Evolutionary conservation across 2,888 invertebrate genomes (phyloP).

Genomic region (Anodontia alba): DNA sequence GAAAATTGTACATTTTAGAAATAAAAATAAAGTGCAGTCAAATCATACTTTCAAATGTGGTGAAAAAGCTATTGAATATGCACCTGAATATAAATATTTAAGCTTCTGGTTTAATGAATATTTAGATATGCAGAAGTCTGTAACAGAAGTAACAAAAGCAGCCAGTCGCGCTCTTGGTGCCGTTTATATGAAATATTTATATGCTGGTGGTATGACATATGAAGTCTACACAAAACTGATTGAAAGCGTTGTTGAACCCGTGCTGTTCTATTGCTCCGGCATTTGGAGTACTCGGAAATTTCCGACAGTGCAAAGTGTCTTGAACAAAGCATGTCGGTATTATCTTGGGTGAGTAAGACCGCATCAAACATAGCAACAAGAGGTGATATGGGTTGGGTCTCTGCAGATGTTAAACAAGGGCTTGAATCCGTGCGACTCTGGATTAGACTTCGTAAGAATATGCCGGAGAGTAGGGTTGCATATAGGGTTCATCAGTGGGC

Average conservation of each 20-base stretch:
- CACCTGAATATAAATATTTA: constrained; percentile 28
- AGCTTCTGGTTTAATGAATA: constrained; percentile 41
- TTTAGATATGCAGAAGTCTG: background rate
- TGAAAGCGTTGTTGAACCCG: constrained; percentile 19
- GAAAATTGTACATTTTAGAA: constrained; percentile 12
- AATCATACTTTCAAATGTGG: background rate
- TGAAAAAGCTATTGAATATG: background rate
- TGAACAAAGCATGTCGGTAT: constrained; percentile 27
- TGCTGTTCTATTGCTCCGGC: constrained; percentile 24
- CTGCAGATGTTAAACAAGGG: background rate
- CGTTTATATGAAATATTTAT: constrained; percentile 15
- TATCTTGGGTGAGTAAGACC: constrained; percentile 10
- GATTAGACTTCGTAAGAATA: background rate
- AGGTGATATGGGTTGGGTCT: constrained; percentile 19
- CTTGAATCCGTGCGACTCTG: background rate
- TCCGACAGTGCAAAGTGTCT: constrained; percentile 1
- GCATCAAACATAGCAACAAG: constrained; percentile 11
- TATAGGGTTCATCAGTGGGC: no score
- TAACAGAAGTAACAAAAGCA: constrained; percentile 25
- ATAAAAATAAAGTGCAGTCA: background rate
- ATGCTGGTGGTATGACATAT: constrained; percentile 30
- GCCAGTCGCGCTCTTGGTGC: constrained; percentile 28
- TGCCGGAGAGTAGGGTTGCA: no score
- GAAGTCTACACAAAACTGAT: constrained; percentile 26
- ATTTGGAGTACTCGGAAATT: constrained; percentile 25